A percentile compares a stretch with the other conserved stretches of the same genome.
These are phyloP conservation scores for Nephrocerus scutellatus DNA, from an alignment of 2,888 invertebrate genomes.

Conservation along the genomic window DNA sequence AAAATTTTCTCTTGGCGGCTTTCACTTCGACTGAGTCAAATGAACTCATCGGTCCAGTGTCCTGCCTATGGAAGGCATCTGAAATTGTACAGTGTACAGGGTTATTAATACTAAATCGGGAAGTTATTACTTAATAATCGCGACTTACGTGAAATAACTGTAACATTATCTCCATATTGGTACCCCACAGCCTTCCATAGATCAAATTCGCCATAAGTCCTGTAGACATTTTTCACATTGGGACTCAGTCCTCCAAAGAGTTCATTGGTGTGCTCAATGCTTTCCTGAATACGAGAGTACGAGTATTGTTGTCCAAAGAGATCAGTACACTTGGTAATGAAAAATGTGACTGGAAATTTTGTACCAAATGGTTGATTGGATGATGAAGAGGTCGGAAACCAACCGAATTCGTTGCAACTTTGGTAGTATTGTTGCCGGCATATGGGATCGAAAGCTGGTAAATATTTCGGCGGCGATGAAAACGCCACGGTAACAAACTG, in stretches of 20 bases:
- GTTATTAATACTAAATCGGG: too few relatives aligned
- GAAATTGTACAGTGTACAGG: too few relatives aligned
- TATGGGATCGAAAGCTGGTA: too few relatives aligned
- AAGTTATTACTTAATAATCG: too few relatives aligned
- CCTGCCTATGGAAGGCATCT: slow-evolving; percentile 39
- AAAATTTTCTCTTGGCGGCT: slow-evolving; percentile 28
- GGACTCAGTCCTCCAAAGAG: slow-evolving; percentile 47
- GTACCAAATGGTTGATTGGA: slow-evolving; percentile 50
- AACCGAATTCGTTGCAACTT: slow-evolving; percentile 77
- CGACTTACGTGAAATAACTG: slow-evolving; percentile 33
- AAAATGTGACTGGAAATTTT: slow-evolving; percentile 31
- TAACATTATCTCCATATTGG: slow-evolving; percentile 25
- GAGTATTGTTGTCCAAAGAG: slow-evolving; percentile 26
- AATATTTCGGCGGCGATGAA: too few relatives aligned
- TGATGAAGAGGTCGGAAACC: slow-evolving; percentile 65
- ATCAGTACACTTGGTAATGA: slow-evolving; percentile 26
- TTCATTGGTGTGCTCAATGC: slow-evolving; percentile 42
- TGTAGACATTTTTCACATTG: slow-evolving; percentile 48
- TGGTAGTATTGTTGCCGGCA: slow-evolving; percentile 73
- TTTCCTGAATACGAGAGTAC: slow-evolving; percentile 17
- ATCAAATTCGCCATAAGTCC: slow-evolving; percentile 51
- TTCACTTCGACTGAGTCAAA: slow-evolving; percentile 28
- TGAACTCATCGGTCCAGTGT: slow-evolving; percentile 31
- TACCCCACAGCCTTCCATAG: slow-evolving; percentile 52
- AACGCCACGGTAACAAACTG: too few relatives aligned